Base-by-base conservation (phyloP, 2,888 invertebrate genomes). In the Trimorus sp. region DNA sequence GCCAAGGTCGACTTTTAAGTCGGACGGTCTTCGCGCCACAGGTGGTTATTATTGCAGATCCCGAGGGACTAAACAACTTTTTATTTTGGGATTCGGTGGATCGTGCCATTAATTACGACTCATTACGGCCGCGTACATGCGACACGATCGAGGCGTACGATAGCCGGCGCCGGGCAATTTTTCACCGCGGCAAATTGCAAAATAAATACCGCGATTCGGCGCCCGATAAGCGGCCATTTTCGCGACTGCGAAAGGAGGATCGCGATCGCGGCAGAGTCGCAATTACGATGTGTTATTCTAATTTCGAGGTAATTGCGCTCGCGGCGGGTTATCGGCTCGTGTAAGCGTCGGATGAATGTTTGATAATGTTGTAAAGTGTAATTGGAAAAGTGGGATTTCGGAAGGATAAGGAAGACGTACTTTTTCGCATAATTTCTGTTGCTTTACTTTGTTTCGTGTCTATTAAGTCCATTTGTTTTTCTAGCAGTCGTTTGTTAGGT, bases 171-270 rank as follows among this genome's bases (percentile, higher is more conserved):
- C 58, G 56, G 70, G 77, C 62, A 76, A 76, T 78, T 77, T 70
- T 77, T 77, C 70, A 65, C 56, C 70, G 14, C 48, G 56, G 49
- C 26, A 63, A 77, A 77, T 69, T 70, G 58, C 65, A 63, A 78
- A 78, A 78, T 78, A 73, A 71, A 78, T 71, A 78, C 42, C 48
- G 83, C 78, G 85, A 84, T 83, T 79, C 79, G 74, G 65, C 51
- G 26, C 14, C 26, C 59, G 78, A 78, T 78, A 78, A 59, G 53
- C 71, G 66, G 65, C 65, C 51, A 70, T 70, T 78, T 78, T 78
- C 65, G 71, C 42, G 62, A 68, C 66, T 63, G 60, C 37, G 56
- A 75, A 26, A 26, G 7, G 49, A 62, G 15, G 14, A 51, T 49
- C 49, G 53, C 14, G 53, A 71, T 62, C 71, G 49, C 56, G 16